phyloP scores from a whole-genome alignment of 2,888 invertebrate genomes.

The Colostygia pectinataria region DNA sequence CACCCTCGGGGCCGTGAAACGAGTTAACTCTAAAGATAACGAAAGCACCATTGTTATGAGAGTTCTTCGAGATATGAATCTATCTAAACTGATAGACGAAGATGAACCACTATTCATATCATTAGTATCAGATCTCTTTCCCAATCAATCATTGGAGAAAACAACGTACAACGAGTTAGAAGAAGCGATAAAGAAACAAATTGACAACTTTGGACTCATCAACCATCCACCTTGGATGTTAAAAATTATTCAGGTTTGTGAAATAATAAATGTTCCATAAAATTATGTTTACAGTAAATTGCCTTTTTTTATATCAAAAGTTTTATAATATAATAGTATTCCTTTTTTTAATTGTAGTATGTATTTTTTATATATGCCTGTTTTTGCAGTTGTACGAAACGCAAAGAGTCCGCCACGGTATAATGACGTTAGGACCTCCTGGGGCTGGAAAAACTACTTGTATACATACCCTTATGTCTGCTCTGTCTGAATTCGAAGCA shows the following conservation, averaged over 20 bases:
- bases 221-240: conserved; percentile 97
- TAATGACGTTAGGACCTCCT: conserved; percentile 97
- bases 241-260: conserved; percentile 92
- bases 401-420: conserved; percentile 96
- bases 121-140: conserved; percentile 96
- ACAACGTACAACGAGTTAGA: conserved; percentile 94
- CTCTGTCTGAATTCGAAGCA: conserved; percentile 92
- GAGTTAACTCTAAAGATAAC: conserved; percentile 94
- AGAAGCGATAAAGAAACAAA: conserved; percentile 92
- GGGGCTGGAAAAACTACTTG: conserved; percentile 98
- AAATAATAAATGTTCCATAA: too few relatives aligned
- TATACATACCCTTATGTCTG: conserved; percentile 94
- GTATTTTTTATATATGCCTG: too few relatives aligned
- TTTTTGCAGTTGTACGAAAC: conserved; percentile 95
- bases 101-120: conserved; percentile 99
- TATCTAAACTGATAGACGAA: conserved; percentile 98
- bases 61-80: conserved; percentile 98
- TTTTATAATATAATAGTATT: too few relatives aligned
- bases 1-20: conserved; percentile 95
- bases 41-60: conserved; percentile 99
- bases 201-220: conserved; percentile 90
- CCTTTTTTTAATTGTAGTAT: too few relatives aligned
- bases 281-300: too few relatives aligned
- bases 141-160: conserved; percentile 96
- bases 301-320: too few relatives aligned